phyloP scores from a whole-genome alignment of 2,113 vertebrate species.

The Malurus melanocephalus region DNA sequence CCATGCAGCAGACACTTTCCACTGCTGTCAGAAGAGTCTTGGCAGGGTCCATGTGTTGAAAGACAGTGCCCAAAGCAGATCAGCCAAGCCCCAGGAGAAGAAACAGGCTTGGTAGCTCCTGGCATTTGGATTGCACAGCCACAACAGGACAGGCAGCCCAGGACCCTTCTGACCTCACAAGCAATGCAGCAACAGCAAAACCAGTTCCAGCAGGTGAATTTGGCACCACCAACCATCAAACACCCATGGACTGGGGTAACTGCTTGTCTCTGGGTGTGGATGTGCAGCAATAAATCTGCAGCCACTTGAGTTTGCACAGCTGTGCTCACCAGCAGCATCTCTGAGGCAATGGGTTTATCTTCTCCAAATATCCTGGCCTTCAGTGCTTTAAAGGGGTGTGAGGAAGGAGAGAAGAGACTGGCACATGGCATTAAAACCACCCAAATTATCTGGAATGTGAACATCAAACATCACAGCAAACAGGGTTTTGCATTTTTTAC shows the following conservation, averaged over 20 bases:
- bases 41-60: background rate
- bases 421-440: background rate
- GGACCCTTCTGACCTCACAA: background rate
- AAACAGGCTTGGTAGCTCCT: too few species aligned
- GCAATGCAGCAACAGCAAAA: background rate
- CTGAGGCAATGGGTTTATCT: background rate
- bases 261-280: background rate
- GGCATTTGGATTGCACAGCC: background rate
- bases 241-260: fast-evolving
- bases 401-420: background rate
- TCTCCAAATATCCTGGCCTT: fast-evolving
- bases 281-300: fast-evolving
- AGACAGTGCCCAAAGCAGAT: background rate
- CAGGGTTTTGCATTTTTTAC: fast-evolving
- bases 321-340: background rate
- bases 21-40: background rate
- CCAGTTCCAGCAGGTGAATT: background rate
- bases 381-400: background rate
- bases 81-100: background rate
- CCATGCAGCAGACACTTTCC: background rate
- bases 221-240: background rate
- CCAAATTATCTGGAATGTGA: background rate
- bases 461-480: background rate
- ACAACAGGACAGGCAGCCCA: background rate
- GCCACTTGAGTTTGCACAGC: background rate